A percentile compares a stretch with the other conserved stretches of the same genome.
Conservation (phyloP, 1,140 invertebrate genomes). For the Trichonephila clavata region DNA sequence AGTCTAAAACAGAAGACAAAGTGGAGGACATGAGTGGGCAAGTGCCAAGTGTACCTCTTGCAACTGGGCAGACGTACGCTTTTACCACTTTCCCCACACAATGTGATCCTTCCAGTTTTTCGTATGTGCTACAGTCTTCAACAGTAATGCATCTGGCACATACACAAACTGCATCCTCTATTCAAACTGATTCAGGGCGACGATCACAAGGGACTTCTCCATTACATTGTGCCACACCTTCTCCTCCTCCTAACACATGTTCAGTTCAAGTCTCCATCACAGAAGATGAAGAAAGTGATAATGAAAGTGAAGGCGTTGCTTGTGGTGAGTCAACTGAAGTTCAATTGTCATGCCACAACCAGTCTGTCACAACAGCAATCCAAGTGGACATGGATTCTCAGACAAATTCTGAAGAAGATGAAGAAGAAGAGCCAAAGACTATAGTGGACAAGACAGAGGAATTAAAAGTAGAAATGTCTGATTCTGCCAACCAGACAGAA, state of each 20-base stretch:
- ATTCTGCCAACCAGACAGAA: conserved; percentile 76
- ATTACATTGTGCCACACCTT: conserved; percentile 78
- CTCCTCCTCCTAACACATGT: conserved; percentile 72
- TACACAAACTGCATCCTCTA: conserved; percentile 66
- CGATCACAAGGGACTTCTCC: conserved; percentile 79
- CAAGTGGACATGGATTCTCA: conserved; percentile 77
- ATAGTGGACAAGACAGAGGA: conserved; percentile 34
- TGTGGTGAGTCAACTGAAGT: conserved; percentile 60
- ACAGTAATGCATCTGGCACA: conserved; percentile 78
- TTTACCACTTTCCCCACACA: conserved; percentile 74
- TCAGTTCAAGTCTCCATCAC: conserved; percentile 47
- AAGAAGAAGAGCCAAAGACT: conserved; percentile 64
- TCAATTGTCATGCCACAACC: conserved; percentile 32
- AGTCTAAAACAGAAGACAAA: conserved; percentile 70
- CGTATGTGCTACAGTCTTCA: conserved; percentile 78
- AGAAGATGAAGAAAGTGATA: conserved; percentile 71
- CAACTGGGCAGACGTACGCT: conserved; percentile 75
- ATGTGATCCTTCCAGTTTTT: conserved; percentile 72
- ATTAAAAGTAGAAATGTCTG: conserved; percentile 67
- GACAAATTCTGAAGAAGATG: conserved; percentile 75
- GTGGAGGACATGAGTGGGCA: conserved; percentile 66
- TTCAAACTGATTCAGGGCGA: conserved; percentile 78
- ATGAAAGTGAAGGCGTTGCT: conserved; percentile 65
- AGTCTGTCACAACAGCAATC: conserved; percentile 72
- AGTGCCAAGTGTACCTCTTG: conserved; percentile 75